Evolutionary conservation across 2,113 vertebrate species (phyloP).

Genomic region (Dromas ardeola): DNA sequence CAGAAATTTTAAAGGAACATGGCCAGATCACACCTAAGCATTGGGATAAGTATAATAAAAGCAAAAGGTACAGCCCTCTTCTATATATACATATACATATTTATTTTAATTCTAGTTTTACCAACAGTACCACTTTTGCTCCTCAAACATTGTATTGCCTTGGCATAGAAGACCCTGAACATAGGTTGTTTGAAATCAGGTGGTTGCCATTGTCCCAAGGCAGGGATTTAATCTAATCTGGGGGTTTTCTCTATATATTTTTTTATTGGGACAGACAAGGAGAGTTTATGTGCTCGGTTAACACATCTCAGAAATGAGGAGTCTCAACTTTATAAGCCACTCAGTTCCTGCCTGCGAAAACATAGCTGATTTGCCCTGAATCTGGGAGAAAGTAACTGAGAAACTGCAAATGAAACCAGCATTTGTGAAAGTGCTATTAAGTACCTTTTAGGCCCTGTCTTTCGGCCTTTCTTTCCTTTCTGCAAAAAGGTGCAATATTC

Average conservation of each 20-base stretch:
- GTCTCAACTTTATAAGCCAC: not conserved
- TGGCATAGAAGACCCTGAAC: not conserved
- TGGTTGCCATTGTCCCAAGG: not conserved
- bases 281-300: not conserved
- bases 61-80: not conserved
- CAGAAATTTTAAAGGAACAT: not conserved
- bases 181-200: not conserved
- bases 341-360: not conserved
- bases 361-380: not conserved
- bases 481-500: not conserved
- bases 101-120: not conserved
- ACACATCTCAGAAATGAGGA: not conserved
- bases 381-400: not conserved
- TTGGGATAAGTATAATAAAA: not conserved
- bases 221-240: not conserved
- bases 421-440: not conserved
- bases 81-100: not conserved
- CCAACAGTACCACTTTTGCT: not conserved
- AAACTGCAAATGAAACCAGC: not conserved
- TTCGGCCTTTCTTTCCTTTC: not conserved
- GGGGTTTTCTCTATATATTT: not conserved
- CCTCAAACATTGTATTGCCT: not conserved
- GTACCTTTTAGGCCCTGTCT: not conserved
- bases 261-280: not conserved
- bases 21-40: not conserved